Evolutionary conservation across 53 echinoderm and acorn worm genomes (phyloP).

Genomic region (Arbacia lixula): DNA sequence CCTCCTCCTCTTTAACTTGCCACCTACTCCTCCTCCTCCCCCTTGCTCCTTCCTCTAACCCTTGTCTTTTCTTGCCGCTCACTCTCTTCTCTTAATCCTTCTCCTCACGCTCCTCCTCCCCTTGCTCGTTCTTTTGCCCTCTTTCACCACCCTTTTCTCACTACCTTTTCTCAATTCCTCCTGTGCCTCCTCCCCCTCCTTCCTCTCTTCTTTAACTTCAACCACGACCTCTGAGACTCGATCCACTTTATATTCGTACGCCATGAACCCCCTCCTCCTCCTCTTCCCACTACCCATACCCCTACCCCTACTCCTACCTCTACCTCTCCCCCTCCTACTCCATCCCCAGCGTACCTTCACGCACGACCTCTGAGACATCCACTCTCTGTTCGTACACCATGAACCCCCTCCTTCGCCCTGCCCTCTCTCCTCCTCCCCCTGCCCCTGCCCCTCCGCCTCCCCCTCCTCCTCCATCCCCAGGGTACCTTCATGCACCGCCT

Average conservation of each 20-base stretch:
- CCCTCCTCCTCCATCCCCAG: neutral
- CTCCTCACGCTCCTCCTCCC: too few species aligned
- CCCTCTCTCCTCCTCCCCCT: neutral
- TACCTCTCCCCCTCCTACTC: neutral
- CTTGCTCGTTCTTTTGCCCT: too few species aligned
- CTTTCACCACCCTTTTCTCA: too few species aligned
- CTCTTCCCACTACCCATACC: neutral
- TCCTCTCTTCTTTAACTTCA: neutral
- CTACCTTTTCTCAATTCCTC: too few species aligned
- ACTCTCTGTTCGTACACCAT: conserved; percentile 68
- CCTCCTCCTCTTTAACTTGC: too few species aligned
- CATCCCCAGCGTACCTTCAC: conserved; percentile 51
- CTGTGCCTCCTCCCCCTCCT: neutral
- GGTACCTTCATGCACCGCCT: conserved; percentile 73
- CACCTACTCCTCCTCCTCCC: too few species aligned
- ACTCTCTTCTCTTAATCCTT: too few species aligned
- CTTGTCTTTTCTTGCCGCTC: too few species aligned
- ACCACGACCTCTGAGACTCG: neutral
- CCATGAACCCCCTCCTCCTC: neutral
- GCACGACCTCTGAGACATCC: conserved; percentile 67
- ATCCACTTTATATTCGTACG: neutral
- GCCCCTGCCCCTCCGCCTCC: neutral
- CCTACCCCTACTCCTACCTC: conserved; percentile 1
- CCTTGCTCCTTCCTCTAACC: too few species aligned
- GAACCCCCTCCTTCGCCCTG: neutral